phyloP scores from a whole-genome alignment of 1,140 invertebrate genomes.

The Caenorhabditis brenneri region DNA sequence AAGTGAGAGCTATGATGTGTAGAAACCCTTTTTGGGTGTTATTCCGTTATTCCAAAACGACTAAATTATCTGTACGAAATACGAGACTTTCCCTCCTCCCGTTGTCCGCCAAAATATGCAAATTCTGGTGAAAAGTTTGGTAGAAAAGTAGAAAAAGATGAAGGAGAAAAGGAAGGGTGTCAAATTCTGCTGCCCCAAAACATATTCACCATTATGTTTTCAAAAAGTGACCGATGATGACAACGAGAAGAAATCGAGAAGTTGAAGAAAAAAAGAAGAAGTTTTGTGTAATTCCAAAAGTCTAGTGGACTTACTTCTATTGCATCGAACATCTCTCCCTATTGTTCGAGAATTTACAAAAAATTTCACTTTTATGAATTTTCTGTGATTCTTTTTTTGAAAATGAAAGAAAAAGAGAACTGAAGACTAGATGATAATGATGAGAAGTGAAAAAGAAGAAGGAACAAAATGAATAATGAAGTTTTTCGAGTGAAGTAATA shows the following conservation, averaged over 20 bases:
- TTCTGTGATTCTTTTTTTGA: no score
- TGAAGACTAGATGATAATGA: not conserved
- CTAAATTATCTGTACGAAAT: conserved; percentile 16
- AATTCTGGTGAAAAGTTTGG: not conserved
- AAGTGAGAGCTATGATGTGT: no score
- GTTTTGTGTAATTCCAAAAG: not conserved
- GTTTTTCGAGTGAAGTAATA: conserved; percentile 5
- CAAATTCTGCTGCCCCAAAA: not conserved
- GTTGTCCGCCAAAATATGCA: not conserved
- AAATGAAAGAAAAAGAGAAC: not conserved
- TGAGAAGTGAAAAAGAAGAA: not conserved
- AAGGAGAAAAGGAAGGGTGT: not conserved
- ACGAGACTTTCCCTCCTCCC: not conserved
- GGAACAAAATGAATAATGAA: conserved; percentile 20
- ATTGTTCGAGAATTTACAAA: not conserved
- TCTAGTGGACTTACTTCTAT: not conserved
- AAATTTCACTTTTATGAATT: no score
- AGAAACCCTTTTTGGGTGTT: no score
- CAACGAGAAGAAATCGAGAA: not conserved
- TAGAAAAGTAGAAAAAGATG: not conserved
- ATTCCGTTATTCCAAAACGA: not conserved
- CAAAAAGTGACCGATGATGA: no score
- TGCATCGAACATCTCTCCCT: not conserved
- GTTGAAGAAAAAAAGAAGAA: not conserved
- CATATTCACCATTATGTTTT: not conserved